Evolutionary conservation across 2,888 invertebrate genomes (phyloP).

Genomic region (Amphimallon solstitiale): DNA sequence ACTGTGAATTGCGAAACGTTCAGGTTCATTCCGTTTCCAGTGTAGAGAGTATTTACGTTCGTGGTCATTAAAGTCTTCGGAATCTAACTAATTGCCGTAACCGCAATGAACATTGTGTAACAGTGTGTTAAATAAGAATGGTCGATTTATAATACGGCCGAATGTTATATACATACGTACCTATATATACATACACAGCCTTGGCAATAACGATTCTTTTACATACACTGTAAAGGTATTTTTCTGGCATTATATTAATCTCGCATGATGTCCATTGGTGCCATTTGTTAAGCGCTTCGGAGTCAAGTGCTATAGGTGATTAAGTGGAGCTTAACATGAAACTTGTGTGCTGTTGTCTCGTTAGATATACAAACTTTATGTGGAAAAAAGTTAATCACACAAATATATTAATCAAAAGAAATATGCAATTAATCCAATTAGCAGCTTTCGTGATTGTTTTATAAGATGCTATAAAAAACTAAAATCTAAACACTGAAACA

Average conservation of each 20-base stretch:
- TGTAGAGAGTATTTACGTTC: constrained; percentile 17
- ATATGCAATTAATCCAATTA: constrained; percentile 16
- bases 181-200: neutral
- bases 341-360: constrained; percentile 20
- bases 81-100: constrained; percentile 33
- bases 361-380: constrained; percentile 13
- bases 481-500: no score
- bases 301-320: constrained; percentile 18
- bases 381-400: constrained; percentile 1
- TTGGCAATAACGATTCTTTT: constrained; percentile 1
- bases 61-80: constrained; percentile 29
- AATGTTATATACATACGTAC: neutral
- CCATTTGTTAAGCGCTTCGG: neutral
- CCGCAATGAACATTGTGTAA: constrained; percentile 32
- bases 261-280: neutral
- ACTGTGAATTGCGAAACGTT: constrained; percentile 11
- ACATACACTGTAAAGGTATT: neutral
- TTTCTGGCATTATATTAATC: neutral
- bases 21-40: constrained; percentile 18
- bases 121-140: constrained; percentile 32
- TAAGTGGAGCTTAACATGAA: constrained; percentile 20
- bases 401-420: no score
- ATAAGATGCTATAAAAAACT: constrained; percentile 14
- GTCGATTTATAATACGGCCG: constrained; percentile 22
- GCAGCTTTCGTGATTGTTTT: constrained; percentile 8